These are phyloP conservation scores for Stegophylla sp. DNA, from an alignment of 2,888 invertebrate genomes.

Conservation along the genomic window DNA sequence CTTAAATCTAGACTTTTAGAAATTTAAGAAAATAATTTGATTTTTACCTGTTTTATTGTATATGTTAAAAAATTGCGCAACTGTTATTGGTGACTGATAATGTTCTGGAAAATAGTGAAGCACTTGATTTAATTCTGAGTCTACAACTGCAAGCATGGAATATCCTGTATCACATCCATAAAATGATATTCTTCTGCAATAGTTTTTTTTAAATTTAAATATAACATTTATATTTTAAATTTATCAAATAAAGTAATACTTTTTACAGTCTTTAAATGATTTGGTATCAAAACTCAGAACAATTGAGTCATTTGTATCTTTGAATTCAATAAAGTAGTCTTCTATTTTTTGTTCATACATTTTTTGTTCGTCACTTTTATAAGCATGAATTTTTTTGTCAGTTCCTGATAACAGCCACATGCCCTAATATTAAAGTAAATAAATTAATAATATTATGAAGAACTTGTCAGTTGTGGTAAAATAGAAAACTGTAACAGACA, in stretches of 20 bases:
- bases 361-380: constrained; percentile 70
- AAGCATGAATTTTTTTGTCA: constrained; percentile 73
- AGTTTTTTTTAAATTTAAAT: not conserved
- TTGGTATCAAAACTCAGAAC: constrained; percentile 27
- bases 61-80: constrained; percentile 67
- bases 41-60: constrained; percentile 30
- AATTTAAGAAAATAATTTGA: constrained; percentile 24
- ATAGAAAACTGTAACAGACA: too few species aligned
- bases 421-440: constrained; percentile 64
- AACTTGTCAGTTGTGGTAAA: too few species aligned
- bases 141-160: constrained; percentile 49
- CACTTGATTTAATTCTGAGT: constrained; percentile 63
- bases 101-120: constrained; percentile 67
- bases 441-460: constrained; percentile 18
- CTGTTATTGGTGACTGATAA: constrained; percentile 69
- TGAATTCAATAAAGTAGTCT: constrained; percentile 72
- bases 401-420: constrained; percentile 74
- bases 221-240: not conserved
- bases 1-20: not conserved
- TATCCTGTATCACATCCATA: constrained; percentile 58
- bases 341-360: constrained; percentile 69
- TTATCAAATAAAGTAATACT: constrained; percentile 18
- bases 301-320: constrained; percentile 16
- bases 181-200: constrained; percentile 58
- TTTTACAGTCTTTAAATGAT: constrained; percentile 39